Conservation (phyloP, 2,113 vertebrate genomes). For the Stegastes partitus region DNA sequence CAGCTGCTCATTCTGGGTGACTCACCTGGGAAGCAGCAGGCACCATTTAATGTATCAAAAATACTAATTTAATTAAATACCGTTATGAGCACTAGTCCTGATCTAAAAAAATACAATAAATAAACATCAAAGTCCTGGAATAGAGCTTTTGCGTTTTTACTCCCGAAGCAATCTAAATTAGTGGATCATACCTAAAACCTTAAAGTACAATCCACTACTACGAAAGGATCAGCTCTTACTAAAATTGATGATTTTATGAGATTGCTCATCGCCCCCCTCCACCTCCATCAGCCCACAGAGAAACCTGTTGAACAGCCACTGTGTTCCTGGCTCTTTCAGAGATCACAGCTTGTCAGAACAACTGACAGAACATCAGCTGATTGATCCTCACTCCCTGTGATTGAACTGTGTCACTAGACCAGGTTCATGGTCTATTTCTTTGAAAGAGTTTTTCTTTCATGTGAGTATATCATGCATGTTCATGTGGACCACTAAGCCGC, state of each 20-base stretch:
- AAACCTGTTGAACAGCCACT: background rate
- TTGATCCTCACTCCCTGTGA: constrained; percentile 32
- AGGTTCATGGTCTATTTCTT: constrained; percentile 9
- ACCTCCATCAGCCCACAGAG: background rate
- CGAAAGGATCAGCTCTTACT: constrained; percentile 10
- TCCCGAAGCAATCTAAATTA: too few relatives aligned
- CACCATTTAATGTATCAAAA: background rate
- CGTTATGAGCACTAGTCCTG: background rate
- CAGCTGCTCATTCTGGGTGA: too few relatives aligned
- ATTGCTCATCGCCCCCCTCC: background rate
- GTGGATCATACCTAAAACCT: too few relatives aligned
- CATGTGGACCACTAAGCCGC: constrained; percentile 26
- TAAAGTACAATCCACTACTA: background rate
- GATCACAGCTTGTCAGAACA: background rate
- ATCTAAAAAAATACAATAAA: background rate
- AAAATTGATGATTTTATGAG: background rate
- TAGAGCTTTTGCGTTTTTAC: background rate
- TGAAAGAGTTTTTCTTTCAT: constrained; percentile 53
- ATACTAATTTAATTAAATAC: background rate
- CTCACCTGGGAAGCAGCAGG: too few relatives aligned
- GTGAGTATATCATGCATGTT: constrained; percentile 32
- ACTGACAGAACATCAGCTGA: constrained; percentile 30
- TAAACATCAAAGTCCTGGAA: too few relatives aligned
- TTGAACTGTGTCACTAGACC: constrained; percentile 25
- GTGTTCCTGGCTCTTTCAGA: constrained; percentile 26